A percentile compares a stretch with the other conserved stretches of the same genome.
Conservation (phyloP, 2,797 vertebrate genomes). For the Catharus ustulatus region DNA sequence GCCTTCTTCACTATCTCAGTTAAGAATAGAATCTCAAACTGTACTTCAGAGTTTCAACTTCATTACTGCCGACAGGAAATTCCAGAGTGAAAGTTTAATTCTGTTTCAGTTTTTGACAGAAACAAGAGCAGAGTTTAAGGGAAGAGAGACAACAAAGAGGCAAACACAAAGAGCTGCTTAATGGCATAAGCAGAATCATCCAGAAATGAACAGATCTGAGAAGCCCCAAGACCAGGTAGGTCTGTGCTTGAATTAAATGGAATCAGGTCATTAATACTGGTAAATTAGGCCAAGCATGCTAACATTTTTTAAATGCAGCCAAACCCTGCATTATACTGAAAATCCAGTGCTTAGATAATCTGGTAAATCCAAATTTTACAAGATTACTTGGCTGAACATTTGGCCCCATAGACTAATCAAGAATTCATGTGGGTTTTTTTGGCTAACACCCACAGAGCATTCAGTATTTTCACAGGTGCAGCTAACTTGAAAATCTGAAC, state of each 20-base stretch:
- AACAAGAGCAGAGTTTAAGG: neutral
- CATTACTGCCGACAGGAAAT: neutral
- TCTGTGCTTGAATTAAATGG: neutral
- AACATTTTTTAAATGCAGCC: neutral
- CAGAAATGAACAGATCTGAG: neutral
- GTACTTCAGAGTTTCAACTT: neutral
- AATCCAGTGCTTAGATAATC: neutral
- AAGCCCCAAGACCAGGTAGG: neutral
- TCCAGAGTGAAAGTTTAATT: neutral
- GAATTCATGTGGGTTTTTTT: neutral
- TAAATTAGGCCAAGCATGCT: neutral
- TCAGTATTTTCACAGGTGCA: neutral
- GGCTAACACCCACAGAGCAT: neutral
- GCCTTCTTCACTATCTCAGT: neutral
- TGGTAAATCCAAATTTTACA: neutral
- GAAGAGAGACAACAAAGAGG: neutral
- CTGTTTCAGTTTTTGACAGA: neutral
- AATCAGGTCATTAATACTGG: rapidly evolving
- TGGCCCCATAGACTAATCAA: neutral
- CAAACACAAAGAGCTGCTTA: neutral
- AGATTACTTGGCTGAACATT: neutral
- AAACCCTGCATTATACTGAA: neutral
- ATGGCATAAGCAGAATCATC: neutral
- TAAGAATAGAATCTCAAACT: neutral
- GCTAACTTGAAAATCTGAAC: neutral